Percentiles rank a stretch among this genome's conserved stretches.
These are phyloP conservation scores for Gavia stellata DNA, from an alignment of 2,113 vertebrate genomes.

Conservation along the genomic window DNA sequence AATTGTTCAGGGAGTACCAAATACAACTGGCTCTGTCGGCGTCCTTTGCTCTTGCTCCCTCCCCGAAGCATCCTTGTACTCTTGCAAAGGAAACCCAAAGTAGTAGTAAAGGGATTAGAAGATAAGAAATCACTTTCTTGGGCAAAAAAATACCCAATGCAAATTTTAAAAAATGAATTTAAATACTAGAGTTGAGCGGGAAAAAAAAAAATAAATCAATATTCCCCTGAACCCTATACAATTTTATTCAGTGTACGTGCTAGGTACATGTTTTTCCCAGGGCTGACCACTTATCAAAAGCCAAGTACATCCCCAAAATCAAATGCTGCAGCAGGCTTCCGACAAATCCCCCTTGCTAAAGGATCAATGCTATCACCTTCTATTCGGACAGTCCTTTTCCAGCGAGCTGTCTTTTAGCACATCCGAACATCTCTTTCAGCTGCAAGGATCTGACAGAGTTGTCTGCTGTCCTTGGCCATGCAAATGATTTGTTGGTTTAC, in stretches of 20 bases:
- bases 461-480: background rate
- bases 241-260: background rate
- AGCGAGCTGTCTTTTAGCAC: background rate
- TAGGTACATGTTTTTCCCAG: background rate
- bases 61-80: background rate
- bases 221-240: background rate
- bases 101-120: background rate
- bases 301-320: background rate
- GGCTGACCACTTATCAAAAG: background rate
- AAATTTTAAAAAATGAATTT: background rate
- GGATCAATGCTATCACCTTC: background rate
- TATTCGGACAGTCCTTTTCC: background rate
- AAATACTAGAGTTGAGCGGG: background rate
- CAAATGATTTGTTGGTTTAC: background rate
- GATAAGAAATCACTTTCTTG: background rate
- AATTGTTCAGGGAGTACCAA: background rate
- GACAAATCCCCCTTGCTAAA: background rate
- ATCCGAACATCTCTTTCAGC: background rate
- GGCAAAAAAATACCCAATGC: accelerated
- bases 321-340: background rate
- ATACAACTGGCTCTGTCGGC: background rate
- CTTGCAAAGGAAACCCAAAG: background rate
- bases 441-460: background rate
- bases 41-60: background rate
- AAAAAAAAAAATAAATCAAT: too few relatives aligned